A percentile compares a stretch with the other conserved stretches of the same genome.
These are phyloP conservation scores for Acanthurus tractus DNA, from an alignment of 2,797 vertebrate species.

Conservation along the genomic window DNA sequence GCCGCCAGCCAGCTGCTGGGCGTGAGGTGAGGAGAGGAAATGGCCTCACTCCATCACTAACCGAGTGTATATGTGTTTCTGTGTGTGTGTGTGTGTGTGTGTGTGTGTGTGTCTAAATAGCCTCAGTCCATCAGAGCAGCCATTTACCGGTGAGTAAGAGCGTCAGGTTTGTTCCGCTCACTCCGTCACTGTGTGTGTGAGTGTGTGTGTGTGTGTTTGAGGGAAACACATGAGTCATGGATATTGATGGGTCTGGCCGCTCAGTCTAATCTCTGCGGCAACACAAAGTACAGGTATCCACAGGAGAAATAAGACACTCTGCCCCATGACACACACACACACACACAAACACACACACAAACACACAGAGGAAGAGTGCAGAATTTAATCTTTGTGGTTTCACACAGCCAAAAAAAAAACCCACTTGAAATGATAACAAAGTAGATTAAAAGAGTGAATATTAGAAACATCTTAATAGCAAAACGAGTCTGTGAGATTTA, in stretches of 20 bases:
- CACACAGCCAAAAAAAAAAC: constrained; percentile 50
- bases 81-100: constrained; percentile 15
- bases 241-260: constrained; percentile 79
- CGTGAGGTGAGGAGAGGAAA: constrained; percentile 73
- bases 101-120: constrained; percentile 50
- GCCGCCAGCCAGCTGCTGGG: constrained; percentile 69
- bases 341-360: constrained; percentile 24
- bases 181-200: constrained; percentile 66
- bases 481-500: constrained; percentile 53
- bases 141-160: constrained; percentile 72
- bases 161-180: constrained; percentile 72
- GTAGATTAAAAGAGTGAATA: constrained; percentile 43
- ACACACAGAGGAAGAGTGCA: constrained; percentile 12
- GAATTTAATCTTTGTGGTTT: constrained; percentile 41
- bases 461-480: constrained; percentile 44
- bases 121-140: constrained; percentile 72
- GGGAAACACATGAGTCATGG: constrained; percentile 62
- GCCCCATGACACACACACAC: constrained; percentile 22
- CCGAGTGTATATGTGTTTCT: constrained; percentile 40
- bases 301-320: constrained; percentile 64
- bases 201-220: constrained; percentile 41
- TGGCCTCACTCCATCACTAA: constrained; percentile 77
- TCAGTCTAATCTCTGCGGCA: constrained; percentile 74
- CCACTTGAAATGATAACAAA: constrained; percentile 51
- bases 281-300: constrained; percentile 71